Evolutionary conservation across 1,140 invertebrate genomes (phyloP).

Genomic region (Bombus huntii): DNA sequence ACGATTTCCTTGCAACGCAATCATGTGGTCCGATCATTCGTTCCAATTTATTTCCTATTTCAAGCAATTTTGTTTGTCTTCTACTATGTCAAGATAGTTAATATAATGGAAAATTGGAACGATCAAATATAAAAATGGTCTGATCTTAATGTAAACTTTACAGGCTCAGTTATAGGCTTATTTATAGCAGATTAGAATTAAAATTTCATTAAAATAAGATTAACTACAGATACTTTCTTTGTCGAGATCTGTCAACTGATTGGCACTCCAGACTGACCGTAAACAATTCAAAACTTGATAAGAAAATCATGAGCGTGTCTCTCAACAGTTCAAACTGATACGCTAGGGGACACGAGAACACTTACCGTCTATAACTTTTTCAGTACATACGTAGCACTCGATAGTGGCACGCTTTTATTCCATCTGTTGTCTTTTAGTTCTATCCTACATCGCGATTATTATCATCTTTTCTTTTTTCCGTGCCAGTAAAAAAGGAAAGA

Average conservation of each 20-base stretch:
- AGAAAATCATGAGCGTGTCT: background rate
- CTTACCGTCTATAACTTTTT: constrained; percentile 10
- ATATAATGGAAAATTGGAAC: background rate
- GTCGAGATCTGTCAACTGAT: too few species aligned
- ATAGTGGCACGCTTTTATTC: background rate
- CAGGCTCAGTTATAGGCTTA: too few species aligned
- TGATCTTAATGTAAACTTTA: too few species aligned
- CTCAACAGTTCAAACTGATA: background rate
- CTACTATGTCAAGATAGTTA: too few species aligned
- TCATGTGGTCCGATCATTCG: background rate
- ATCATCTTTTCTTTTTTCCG: background rate
- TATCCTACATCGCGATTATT: background rate
- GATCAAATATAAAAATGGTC: too few species aligned
- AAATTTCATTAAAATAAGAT: too few species aligned
- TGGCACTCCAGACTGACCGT: too few species aligned
- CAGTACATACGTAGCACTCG: background rate
- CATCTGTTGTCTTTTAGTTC: too few species aligned
- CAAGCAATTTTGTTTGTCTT: background rate
- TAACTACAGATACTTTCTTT: too few species aligned
- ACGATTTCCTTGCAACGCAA: background rate
- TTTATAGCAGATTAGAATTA: too few species aligned
- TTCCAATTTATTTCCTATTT: background rate
- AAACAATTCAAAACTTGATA: background rate
- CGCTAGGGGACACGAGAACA: background rate
- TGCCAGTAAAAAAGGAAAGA: background rate